Base-by-base conservation (phyloP, 1,140 invertebrate species). In the Aphelinus atriplicis region DNA sequence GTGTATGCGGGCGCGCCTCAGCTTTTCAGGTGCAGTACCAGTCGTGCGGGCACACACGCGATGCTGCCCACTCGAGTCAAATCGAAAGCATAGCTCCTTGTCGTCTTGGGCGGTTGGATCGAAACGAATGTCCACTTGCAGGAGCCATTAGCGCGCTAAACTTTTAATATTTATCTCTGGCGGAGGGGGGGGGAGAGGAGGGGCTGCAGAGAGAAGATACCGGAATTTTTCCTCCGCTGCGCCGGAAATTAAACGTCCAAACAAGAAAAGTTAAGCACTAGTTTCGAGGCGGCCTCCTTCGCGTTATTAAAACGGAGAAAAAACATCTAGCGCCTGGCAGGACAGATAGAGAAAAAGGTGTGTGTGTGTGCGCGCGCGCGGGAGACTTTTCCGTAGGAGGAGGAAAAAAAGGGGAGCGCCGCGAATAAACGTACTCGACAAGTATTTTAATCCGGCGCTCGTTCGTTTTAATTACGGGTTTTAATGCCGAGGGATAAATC, bases 201-300 rank as follows among this genome's bases (percentile, higher is more conserved):
- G 9, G 4, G 51, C 51, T 53, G 4, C 0, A 4, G 51, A 53
- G 51, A 53, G 9, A 53, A 53, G 4, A 26, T 26, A 26, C 26
- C 26, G 26, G 26, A 26, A 26, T 26, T 26, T 26, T 26, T 26
- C 26, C 26, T 26, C 26, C 62, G 43, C 56, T 43, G 4, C 58
- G 60, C 62, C 46, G 72, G 72, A 74, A 74, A 74, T 74, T 68
- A 68, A 74, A 68, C 72, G 72, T 68, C 72, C 58, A 62, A 68
- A 62, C 53, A 62, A 68, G 72, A 68, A 68, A 74, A 74, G 72
- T 74, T 74, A 55, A 62, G 48, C 63, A 62, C 71, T 72, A 53
- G 61, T 65, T 64, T 65, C 61, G 6, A 26, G 3, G 43, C 1
- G 43, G 42, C 55, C 4, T 7, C 47, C 47, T 10, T 6, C n/a